Base-by-base conservation (phyloP, 2,797 vertebrate genomes). In the Gouania willdenowi region DNA sequence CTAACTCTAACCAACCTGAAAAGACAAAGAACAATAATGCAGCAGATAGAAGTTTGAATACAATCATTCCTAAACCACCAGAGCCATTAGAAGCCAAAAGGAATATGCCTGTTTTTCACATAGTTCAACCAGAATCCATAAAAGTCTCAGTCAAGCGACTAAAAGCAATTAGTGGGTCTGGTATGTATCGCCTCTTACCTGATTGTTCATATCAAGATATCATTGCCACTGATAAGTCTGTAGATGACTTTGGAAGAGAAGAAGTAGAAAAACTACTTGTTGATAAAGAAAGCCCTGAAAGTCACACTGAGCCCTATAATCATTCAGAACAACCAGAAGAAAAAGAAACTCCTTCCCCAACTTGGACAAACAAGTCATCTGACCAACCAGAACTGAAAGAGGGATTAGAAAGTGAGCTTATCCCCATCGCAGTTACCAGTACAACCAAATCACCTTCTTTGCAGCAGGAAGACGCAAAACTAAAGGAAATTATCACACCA, bases 61-160 rank as follows among this genome's bases (percentile, higher is more conserved):
- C 41, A 48, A 9, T 26, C 4, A 36, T 38, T 2, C 36, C 39
- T 8, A 43, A 64, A 24, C 33, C 41, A 20, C 56, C 66, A n/a
- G 50, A 59, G 4, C 3, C 1, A 1, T 1, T 18, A 11, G 37
- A 55, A 1, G 3, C 9, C 2, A 52, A 48, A 6, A 3, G 22
- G 26, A 29, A 9, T 15, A 20, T 41, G 30, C 43, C 46, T 16
- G n/a, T 8, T 23, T 46, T 50, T 4, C 13, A 39, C 20, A 4
- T 1, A 6, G 19, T 12, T 8, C 8, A 3, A 13, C 50, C 45
- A 41, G 47, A 63, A 20, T 21, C 54, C 7, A 18, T 17, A 23
- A 75, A 61, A 16, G 29, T 43, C 3, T 65, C 66, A 1, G 64
- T 69, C 11, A 75, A 72, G 36, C 74, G 73, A 41, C 30, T 66